These are phyloP conservation scores for Addax nasomaculatus DNA, from an alignment of 2,113 vertebrate genomes.

Conservation along the genomic window DNA sequence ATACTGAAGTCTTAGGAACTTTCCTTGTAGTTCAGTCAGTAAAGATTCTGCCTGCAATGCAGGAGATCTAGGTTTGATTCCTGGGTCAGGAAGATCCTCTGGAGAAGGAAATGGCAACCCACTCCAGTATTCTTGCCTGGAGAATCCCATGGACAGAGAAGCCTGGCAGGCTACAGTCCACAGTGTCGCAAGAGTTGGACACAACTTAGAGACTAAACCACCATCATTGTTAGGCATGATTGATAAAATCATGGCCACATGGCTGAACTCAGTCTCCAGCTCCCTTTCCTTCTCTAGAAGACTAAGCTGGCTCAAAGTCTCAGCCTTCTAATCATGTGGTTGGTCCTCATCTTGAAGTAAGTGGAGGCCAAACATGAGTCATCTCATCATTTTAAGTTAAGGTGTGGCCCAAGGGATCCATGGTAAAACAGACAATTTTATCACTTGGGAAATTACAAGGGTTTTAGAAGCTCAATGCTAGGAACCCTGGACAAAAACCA, in stretches of 20 bases:
- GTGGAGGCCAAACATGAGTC: not conserved
- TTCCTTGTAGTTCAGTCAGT: not conserved
- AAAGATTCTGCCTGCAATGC: not conserved
- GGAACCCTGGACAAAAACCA: not conserved
- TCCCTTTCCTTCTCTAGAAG: not conserved
- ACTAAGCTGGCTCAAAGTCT: not conserved
- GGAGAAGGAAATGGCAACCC: not conserved
- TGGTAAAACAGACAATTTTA: not conserved
- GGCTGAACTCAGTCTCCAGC: not conserved
- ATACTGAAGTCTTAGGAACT: not conserved
- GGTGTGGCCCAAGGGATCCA: not conserved
- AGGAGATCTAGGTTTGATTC: not conserved
- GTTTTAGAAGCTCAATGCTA: not conserved
- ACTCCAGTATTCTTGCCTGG: not conserved
- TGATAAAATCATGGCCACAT: not conserved
- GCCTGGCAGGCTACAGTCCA: not conserved
- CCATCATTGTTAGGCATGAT: not conserved
- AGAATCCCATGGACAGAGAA: not conserved
- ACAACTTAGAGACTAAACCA: not conserved
- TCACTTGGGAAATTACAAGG: not conserved
- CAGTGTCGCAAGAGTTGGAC: not conserved
- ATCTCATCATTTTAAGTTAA: not conserved
- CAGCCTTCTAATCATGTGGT: not conserved
- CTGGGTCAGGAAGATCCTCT: rapidly evolving
- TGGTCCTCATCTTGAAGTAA: not conserved